phyloP scores from a whole-genome alignment of 2,113 vertebrate genomes.

The Aptenodytes patagonicus region DNA sequence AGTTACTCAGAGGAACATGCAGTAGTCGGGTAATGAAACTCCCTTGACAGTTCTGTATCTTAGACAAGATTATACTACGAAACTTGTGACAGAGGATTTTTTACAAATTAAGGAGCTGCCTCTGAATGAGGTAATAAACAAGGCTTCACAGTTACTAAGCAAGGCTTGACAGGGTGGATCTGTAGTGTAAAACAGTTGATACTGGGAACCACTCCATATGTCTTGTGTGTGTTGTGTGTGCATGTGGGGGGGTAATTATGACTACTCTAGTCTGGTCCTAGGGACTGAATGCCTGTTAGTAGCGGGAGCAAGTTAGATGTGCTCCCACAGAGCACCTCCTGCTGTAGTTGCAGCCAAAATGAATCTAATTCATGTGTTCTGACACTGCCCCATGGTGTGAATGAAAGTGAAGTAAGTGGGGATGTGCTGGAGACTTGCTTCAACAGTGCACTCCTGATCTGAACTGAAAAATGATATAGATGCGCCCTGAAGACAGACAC shows the following conservation, averaged over 20 bases:
- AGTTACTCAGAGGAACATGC: not conserved
- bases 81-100: not conserved
- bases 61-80: not conserved
- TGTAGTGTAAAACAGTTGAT: not conserved
- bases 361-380: not conserved
- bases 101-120: not conserved
- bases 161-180: not conserved
- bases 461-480: not conserved
- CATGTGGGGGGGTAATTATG: fast-evolving
- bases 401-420: not conserved
- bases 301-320: not conserved
- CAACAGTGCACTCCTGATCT: not conserved
- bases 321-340: not conserved
- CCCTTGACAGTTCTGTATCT: not conserved
- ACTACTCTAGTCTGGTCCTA: not conserved
- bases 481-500: not conserved
- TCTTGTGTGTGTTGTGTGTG: not conserved
- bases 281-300: not conserved
- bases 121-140: not conserved
- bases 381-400: not conserved
- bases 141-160: not conserved
- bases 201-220: not conserved
- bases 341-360: not conserved
- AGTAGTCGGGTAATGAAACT: not conserved
- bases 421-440: not conserved